Evolutionary conservation across 2,113 vertebrate genomes (phyloP), one percentile per base, ranked within the genome.

Genomic region (Amphiprion ocellaris): DNA sequence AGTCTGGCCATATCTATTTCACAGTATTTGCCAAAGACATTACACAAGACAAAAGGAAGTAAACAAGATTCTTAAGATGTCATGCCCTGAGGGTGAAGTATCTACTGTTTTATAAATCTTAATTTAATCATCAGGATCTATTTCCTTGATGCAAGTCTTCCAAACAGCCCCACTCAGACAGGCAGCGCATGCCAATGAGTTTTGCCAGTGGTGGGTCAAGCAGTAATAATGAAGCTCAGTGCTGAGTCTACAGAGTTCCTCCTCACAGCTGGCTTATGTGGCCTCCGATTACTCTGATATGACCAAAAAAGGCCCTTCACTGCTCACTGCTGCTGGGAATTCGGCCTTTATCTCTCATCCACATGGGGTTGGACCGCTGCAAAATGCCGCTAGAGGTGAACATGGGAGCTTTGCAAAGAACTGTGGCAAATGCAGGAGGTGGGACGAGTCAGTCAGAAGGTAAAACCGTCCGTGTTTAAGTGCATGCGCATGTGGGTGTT

Each of bases 231-330:
- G 23, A 47, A 62, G 74, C 63, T 74, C 67, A 67, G 55, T 69
- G 75, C 73, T 87, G 68, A 83, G 74, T 83, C 61, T 77, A 87
- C 79, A 86, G 15, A 68, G 68, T 77, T 74, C 78, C 86, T 80
- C 69, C 70, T 73, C 67, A 24, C 68, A 74, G 79, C 73, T 74
- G 75, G 83, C 81, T 83, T 89, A 79, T 89, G 87, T 86, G 86
- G 86, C 84, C 61, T 73, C 28, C 19, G 44, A 73, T 88, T 70
- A 28, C 78, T 76, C 55, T 64, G 79, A 85, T 88, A 85, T 92
- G 86, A 90, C 92, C 92, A 92, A 91, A 93, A 90, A 93, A 89
- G 92, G 90, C 30, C 17, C 74, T 70, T 82, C 53, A 41, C 24
- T 65, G 69, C 73, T 75, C 30, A 2, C 61, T 64, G 82, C 78